phyloP scores from a whole-genome alignment of 2,888 invertebrate genomes.

The Papilio elwesi region DNA sequence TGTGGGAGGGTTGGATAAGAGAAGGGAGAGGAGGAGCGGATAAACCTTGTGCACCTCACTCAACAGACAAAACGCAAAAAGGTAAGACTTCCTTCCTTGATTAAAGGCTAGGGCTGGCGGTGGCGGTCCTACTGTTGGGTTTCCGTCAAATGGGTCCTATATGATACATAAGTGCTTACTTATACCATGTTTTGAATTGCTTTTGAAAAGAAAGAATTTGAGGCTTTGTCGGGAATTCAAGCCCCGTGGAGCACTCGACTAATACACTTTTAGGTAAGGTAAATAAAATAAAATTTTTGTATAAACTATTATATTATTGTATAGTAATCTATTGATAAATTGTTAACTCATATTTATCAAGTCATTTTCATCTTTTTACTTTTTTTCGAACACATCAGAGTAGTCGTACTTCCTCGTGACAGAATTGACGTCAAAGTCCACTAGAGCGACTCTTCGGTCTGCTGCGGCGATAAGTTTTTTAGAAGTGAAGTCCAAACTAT shows the following conservation, averaged over 20 bases:
- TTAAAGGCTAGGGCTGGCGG: too few species aligned
- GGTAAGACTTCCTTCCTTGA: too few species aligned
- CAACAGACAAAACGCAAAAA: too few species aligned
- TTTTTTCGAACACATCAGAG: conserved; percentile 62
- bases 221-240: background rate
- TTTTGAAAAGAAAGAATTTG: background rate
- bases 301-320: background rate
- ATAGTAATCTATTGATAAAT: conserved; percentile 5
- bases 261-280: background rate
- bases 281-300: too few species aligned
- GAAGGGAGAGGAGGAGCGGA: too few species aligned
- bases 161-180: too few species aligned
- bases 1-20: too few species aligned
- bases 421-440: conserved; percentile 64
- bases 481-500: conserved; percentile 72
- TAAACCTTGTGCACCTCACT: too few species aligned
- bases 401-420: conserved; percentile 57
- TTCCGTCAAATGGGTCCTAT: too few species aligned
- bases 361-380: conserved; percentile 42
- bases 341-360: conserved; percentile 6
- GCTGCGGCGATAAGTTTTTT: conserved; percentile 69
- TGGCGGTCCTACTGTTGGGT: too few species aligned
- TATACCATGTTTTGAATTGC: too few species aligned
- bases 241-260: background rate
- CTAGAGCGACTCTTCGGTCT: conserved; percentile 64